A percentile compares a stretch with the other conserved stretches of the same genome.
Conservation (phyloP, 2,113 vertebrate genomes). For the Oreotrochilus melanogaster region DNA sequence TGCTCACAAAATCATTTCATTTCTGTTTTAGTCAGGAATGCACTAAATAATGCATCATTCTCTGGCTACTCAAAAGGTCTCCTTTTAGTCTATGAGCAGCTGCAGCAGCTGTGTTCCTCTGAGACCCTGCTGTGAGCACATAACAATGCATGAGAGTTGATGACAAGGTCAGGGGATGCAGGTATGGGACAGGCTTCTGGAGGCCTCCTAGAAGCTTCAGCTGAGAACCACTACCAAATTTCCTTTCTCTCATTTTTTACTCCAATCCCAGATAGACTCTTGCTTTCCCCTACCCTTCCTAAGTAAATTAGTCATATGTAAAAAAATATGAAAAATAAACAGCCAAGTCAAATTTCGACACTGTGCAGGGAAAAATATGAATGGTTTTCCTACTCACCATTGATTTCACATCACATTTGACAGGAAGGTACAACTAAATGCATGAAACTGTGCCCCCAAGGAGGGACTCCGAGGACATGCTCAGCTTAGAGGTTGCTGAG, state of each 20-base stretch:
- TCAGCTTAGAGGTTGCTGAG: neutral
- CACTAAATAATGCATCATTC: conserved; percentile 48
- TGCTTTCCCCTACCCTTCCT: neutral
- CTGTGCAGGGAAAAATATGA: conserved; percentile 19
- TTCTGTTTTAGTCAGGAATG: conserved; percentile 29
- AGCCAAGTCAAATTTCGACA: conserved; percentile 31
- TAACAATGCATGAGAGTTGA: neutral
- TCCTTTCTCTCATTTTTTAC: neutral
- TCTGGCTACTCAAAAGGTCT: conserved; percentile 14
- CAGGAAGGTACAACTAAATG: neutral
- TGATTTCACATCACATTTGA: conserved; percentile 21
- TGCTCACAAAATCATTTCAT: neutral
- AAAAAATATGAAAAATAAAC: conserved; percentile 23
- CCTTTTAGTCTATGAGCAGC: neutral
- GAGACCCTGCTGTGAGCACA: neutral
- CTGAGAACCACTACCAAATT: neutral
- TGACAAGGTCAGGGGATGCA: neutral
- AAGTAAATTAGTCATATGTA: neutral
- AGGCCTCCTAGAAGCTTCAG: neutral
- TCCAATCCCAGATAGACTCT: neutral
- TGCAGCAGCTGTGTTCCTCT: neutral
- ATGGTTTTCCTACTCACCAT: conserved; percentile 5
- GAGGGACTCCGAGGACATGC: neutral
- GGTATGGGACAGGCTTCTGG: neutral
- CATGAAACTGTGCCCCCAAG: neutral